phyloP scores from a whole-genome alignment of 2,888 invertebrate species.

The Taphrorychus bicolor region DNA sequence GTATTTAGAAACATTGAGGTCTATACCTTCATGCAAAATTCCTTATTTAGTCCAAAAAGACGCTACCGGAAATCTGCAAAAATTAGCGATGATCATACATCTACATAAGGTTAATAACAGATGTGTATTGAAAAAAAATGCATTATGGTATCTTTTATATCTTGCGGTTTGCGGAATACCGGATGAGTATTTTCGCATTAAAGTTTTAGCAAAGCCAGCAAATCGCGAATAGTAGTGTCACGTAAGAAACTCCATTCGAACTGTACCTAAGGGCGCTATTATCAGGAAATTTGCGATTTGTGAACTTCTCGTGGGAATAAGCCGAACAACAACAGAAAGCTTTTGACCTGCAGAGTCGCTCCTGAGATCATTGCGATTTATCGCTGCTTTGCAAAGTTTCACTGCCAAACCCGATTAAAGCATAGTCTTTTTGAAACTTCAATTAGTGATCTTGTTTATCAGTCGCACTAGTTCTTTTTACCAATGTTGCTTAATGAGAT shows the following conservation, averaged over 20 bases:
- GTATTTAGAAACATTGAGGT: too few species aligned
- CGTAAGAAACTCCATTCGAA: constrained; percentile 46
- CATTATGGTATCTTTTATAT: too few species aligned
- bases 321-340: constrained; percentile 8
- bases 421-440: not conserved
- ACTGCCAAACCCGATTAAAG: not conserved
- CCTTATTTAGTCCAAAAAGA: too few species aligned
- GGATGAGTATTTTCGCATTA: not conserved
- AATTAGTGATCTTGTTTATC: not conserved
- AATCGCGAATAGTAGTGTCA: constrained; percentile 13
- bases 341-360: too few species aligned
- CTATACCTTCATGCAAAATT: too few species aligned
- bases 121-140: too few species aligned
- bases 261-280: constrained; percentile 47
- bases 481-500: not conserved
- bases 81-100: too few species aligned
- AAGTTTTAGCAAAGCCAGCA: not conserved
- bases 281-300: constrained; percentile 44
- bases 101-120: too few species aligned
- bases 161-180: too few species aligned
- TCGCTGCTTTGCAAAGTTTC: not conserved
- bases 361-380: too few species aligned
- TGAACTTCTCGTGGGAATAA: constrained; percentile 18
- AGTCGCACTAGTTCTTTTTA: too few species aligned
- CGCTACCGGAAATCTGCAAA: too few species aligned